Conservation (phyloP, 1,140 invertebrate genomes). For the Dinoponera quadriceps region DNA sequence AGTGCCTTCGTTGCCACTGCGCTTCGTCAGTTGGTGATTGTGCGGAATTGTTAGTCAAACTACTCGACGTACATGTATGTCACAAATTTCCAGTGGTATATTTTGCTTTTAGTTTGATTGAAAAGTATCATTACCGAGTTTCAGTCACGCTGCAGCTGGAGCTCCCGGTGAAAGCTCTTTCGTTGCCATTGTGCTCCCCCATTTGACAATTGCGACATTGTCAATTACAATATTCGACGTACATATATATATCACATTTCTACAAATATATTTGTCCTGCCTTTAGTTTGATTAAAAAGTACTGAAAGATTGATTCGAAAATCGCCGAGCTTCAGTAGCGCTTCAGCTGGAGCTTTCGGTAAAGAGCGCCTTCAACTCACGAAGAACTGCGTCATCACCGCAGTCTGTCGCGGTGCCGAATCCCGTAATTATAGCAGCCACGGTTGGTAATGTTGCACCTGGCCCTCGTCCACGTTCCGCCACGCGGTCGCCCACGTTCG, state of each 20-base stretch:
- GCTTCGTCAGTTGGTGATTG: too few relatives aligned
- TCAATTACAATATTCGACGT: constrained; percentile 7
- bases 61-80: not conserved
- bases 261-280: not conserved
- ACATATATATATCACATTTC: not conserved
- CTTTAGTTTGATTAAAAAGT: not conserved
- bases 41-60: not conserved
- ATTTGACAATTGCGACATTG: not conserved
- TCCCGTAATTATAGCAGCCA: constrained; percentile 56
- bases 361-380: constrained; percentile 2
- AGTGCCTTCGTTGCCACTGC: not conserved
- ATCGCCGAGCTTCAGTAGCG: too few relatives aligned
- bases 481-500: constrained; percentile 58
- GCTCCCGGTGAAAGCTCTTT: not conserved
- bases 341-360: not conserved
- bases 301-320: not conserved
- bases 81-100: not conserved
- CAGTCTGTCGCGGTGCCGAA: constrained; percentile 2
- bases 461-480: constrained; percentile 62
- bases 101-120: not conserved
- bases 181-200: too few relatives aligned
- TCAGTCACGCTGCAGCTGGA: too few relatives aligned
- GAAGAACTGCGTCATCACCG: not conserved
- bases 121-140: not conserved
- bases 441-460: constrained; percentile 71